Evolutionary conservation across 64 coral and sea anemone genomes (phyloP), one percentile per base, ranked within the genome.

Genomic region (Dendronephthya gigantea): DNA sequence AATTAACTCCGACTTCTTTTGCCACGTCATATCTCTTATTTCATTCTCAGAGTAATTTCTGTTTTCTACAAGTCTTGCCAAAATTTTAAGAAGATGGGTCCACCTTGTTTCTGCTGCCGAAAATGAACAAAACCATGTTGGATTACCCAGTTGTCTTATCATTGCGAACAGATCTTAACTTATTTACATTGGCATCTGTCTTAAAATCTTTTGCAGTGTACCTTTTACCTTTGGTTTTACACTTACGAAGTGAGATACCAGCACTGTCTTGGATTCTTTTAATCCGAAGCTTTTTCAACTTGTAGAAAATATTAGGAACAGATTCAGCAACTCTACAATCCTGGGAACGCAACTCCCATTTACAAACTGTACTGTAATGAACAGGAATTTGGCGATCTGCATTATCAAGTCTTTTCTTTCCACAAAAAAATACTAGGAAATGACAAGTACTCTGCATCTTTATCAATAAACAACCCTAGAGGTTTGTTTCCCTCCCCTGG

Each of bases 71-170:
- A 88, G 32, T 17, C 83, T 84, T 13, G 70, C 91, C 9, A 92
- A 50, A 23, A 52, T 89, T 85, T 82, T 92, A 12, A 89, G 23
- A 0, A 85, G 75, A 45, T 92, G 87, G 68, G 65, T 48, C 86
- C 90, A 92, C 14, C 83, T 84, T n/a, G 90, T 92, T 92, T 92
- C 90, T 29, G 90, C 90, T 55, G 90, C 86, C 47, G 87, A 92
- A 40, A 92, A 92, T 17, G 83, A 87, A 55, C 90, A 91, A 83
- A 87, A 92, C 87, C 83, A 93, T 25, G 91, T 89, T 47, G 90
- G 87, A 27, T 89, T 86, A 49, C 91, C 88, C 38, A 92, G 28
- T 51, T 92, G 90, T 19, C 83, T 82, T 19, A 92, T 92, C 90
- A 92, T 92, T 0, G 90, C 91, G 89, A 89, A 89, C 30, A 93